phyloP scores from a whole-genome alignment of 2,113 vertebrate genomes.

The Actenoides hombroni region DNA sequence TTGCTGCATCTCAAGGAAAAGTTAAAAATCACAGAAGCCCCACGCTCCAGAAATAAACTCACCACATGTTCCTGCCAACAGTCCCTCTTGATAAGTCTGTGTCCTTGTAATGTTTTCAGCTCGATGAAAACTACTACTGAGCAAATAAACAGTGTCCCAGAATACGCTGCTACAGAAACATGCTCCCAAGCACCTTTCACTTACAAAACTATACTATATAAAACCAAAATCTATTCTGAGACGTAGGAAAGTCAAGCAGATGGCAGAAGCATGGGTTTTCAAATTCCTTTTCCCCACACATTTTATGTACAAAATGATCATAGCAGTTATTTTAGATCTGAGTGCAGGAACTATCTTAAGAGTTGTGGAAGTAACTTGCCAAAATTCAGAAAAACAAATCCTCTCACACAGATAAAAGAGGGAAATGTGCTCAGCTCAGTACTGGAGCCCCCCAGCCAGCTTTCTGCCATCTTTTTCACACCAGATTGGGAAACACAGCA shows the following conservation, averaged over 20 bases:
- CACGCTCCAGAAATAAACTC: neutral
- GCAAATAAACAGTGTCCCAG: neutral
- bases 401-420: neutral
- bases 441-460: neutral
- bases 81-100: neutral
- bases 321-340: neutral
- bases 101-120: neutral
- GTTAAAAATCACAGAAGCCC: neutral
- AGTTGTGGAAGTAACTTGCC: neutral
- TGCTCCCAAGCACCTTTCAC: neutral
- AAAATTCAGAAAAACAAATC: slow-evolving; percentile 16
- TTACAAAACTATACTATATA: neutral
- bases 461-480: neutral
- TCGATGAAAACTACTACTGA: neutral
- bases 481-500: neutral
- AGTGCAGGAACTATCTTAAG: neutral
- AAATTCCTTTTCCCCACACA: neutral
- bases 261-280: neutral
- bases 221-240: slow-evolving; percentile 7
- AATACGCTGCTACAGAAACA: neutral
- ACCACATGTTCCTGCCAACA: neutral
- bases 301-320: neutral
- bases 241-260: neutral
- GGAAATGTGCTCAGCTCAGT: neutral
- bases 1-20: neutral